phyloP scores from a whole-genome alignment of 2,113 vertebrate genomes.

The Nerophis ophidion region DNA sequence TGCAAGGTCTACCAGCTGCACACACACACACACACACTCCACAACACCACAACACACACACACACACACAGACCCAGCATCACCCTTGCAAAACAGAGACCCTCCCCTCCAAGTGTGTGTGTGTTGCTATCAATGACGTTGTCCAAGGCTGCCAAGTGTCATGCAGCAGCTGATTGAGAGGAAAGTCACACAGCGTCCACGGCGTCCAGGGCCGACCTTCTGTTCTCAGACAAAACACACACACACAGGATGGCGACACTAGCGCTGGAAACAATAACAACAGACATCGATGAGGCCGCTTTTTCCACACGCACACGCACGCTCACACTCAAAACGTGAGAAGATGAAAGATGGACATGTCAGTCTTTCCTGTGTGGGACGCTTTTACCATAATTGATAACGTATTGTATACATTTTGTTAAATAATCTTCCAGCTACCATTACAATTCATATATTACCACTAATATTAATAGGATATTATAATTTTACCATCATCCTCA shows the following conservation, averaged over 20 bases:
- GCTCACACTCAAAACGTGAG: conserved; percentile 4
- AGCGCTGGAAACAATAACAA: conserved; percentile 70
- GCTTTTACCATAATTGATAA: no score
- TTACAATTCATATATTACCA: no score
- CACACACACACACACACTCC: conserved; percentile 38
- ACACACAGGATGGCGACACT: conserved; percentile 64
- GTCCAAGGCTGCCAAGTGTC: conserved; percentile 73
- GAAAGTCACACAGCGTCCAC: conserved; percentile 74
- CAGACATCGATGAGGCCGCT: conserved; percentile 19
- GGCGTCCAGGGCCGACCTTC: conserved; percentile 75
- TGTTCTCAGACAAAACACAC: conserved; percentile 84
- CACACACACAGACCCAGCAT: background rate
- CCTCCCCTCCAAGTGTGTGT: conserved; percentile 9
- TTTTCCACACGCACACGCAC: conserved; percentile 42
- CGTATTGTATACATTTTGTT: no score
- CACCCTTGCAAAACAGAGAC: conserved; percentile 1
- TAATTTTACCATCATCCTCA: background rate
- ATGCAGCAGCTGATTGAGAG: conserved; percentile 75
- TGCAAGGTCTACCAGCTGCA: conserved; percentile 49
- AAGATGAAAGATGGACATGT: background rate
- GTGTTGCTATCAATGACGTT: conserved; percentile 77
- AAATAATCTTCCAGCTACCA: no score
- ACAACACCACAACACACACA: background rate
- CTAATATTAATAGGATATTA: no score
- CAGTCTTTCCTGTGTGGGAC: no score